phyloP scores from a whole-genome alignment of 1,140 invertebrate genomes.

The Heterodera schachtii region DNA sequence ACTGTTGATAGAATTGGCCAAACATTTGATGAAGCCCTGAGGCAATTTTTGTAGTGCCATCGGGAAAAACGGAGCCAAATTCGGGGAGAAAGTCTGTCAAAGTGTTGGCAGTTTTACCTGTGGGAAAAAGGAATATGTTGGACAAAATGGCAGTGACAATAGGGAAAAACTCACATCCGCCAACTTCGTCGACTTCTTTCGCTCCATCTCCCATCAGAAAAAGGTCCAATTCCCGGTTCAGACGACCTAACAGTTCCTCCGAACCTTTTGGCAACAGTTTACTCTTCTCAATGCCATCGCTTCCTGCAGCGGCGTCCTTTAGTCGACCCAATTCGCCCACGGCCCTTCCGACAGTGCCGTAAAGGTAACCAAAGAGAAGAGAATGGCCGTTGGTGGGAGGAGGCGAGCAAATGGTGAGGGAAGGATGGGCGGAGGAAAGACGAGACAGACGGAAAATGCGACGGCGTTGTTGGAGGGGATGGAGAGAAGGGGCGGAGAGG shows the following conservation, averaged over 20 bases:
- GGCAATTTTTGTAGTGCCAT: not conserved
- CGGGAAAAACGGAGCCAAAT: not conserved
- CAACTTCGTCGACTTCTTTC: not conserved
- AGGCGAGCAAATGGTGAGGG: not conserved
- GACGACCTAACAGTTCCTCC: conserved; percentile 1
- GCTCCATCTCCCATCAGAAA: conserved; percentile 11
- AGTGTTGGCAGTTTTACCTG: not conserved
- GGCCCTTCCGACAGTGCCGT: not conserved
- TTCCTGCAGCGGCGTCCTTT: not conserved
- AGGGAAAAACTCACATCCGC: too few relatives aligned
- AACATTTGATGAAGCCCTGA: not conserved
- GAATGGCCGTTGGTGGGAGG: not conserved
- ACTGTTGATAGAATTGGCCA: not conserved
- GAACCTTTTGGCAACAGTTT: not conserved
- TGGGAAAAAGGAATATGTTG: too few relatives aligned
- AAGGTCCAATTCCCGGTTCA: not conserved
- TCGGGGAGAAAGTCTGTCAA: not conserved
- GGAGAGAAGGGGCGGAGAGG: not conserved
- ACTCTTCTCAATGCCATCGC: not conserved
- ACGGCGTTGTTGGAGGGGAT: not conserved
- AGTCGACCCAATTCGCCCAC: not conserved
- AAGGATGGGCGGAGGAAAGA: not conserved
- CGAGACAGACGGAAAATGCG: not conserved
- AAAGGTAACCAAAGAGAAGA: not conserved
- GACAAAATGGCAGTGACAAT: too few relatives aligned